These are phyloP conservation scores for Colistium nudipinnis DNA, from an alignment of 2,113 vertebrate species.

Conservation along the genomic window DNA sequence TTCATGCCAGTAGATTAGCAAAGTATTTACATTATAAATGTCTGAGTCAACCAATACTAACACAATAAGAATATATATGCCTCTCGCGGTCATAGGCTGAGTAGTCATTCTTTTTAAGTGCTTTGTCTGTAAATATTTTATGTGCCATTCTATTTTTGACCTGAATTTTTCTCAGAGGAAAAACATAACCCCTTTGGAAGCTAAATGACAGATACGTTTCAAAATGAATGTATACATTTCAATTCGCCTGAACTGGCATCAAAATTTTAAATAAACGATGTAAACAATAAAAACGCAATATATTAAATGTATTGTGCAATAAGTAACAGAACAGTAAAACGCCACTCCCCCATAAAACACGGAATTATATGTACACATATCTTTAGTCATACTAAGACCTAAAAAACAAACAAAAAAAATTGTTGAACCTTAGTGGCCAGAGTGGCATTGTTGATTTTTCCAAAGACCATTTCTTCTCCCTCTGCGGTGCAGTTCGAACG, in stretches of 20 bases:
- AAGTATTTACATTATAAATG: slow-evolving; percentile 36
- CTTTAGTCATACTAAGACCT: background rate
- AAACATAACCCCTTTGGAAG: background rate
- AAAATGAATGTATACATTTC: slow-evolving; percentile 5
- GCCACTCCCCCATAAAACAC: slow-evolving; percentile 11
- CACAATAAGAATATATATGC: background rate
- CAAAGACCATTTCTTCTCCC: slow-evolving; percentile 13
- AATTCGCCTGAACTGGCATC: slow-evolving; percentile 2
- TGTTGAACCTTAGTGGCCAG: slow-evolving; percentile 8
- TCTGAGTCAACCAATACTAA: slow-evolving; percentile 12
- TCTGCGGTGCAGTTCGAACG: slow-evolving; percentile 2
- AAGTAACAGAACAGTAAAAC: slow-evolving; percentile 9
- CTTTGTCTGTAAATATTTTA: slow-evolving; percentile 13
- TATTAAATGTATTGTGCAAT: slow-evolving; percentile 11
- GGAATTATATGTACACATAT: background rate
- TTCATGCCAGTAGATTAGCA: slow-evolving; percentile 24
- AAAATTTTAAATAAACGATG: slow-evolving; percentile 8
- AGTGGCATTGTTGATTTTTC: slow-evolving; percentile 33
- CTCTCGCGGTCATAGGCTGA: slow-evolving; percentile 21
- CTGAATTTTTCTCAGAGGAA: slow-evolving; percentile 3
- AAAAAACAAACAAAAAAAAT: slow-evolving; percentile 25
- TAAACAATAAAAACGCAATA: slow-evolving; percentile 31
- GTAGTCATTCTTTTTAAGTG: slow-evolving; percentile 21
- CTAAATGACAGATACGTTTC: slow-evolving; percentile 5
- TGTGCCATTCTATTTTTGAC: slow-evolving; percentile 26